Evolutionary conservation across 2,888 invertebrate genomes (phyloP).

Genomic region (Mimachlamys varia): DNA sequence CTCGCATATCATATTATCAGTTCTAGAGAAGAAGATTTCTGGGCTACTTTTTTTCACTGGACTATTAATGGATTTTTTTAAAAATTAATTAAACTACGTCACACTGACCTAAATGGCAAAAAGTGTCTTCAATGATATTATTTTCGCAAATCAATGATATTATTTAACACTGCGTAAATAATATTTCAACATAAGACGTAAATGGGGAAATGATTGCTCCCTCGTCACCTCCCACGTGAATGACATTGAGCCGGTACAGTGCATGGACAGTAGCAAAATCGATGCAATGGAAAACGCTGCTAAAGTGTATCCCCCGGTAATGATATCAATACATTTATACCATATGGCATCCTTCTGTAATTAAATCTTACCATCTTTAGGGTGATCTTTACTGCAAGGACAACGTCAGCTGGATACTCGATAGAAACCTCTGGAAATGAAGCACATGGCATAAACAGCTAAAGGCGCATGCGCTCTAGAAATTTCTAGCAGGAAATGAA

Average conservation of each 20-base stretch:
- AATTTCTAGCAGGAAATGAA: slow-evolving; percentile 4
- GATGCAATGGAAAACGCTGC: not conserved
- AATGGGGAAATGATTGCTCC: not conserved
- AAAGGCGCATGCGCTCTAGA: not conserved
- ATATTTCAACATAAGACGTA: not conserved
- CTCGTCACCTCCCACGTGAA: not conserved
- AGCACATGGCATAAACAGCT: slow-evolving; percentile 17
- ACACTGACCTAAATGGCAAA: too few relatives aligned
- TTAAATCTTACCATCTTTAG: not conserved
- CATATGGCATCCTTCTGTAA: not conserved
- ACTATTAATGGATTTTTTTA: too few relatives aligned
- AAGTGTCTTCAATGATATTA: too few relatives aligned
- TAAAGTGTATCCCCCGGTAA: not conserved
- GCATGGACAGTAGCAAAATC: not conserved
- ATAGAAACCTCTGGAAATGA: not conserved
- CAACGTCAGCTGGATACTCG: not conserved
- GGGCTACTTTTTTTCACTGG: too few relatives aligned
- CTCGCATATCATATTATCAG: too few relatives aligned
- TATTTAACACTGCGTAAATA: too few relatives aligned
- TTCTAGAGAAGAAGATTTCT: too few relatives aligned
- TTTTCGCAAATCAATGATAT: too few relatives aligned
- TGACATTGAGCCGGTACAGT: slow-evolving; percentile 12
- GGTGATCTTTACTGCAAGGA: not conserved
- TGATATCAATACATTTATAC: not conserved
- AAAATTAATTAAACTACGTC: too few relatives aligned